These are phyloP conservation scores for Apocrypta bakeri DNA, from an alignment of 1,140 invertebrate genomes.

Conservation along the genomic window DNA sequence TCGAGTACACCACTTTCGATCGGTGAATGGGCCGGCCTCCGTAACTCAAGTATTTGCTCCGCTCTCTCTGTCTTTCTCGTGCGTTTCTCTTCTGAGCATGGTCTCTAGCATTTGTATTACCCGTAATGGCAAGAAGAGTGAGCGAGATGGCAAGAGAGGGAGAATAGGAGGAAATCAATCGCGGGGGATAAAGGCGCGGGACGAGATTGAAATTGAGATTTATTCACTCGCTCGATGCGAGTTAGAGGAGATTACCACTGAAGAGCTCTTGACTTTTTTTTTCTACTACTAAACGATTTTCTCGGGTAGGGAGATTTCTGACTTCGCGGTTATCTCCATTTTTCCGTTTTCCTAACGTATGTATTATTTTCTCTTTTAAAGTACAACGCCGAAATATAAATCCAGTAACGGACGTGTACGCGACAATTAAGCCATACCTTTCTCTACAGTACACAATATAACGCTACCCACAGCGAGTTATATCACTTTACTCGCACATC, in stretches of 20 bases:
- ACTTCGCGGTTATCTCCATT: neutral
- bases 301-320: neutral
- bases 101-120: constrained; percentile 19
- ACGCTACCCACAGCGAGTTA: too few relatives aligned
- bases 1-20: constrained; percentile 26
- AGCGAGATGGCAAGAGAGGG: neutral
- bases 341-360: neutral
- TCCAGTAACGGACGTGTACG: neutral
- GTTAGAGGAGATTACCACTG: neutral
- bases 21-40: neutral
- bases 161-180: constrained; percentile 20
- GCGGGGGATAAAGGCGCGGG: neutral
- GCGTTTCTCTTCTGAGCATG: too few relatives aligned
- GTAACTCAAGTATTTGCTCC: neutral
- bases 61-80: neutral
- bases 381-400: too few relatives aligned
- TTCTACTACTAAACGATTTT: neutral
- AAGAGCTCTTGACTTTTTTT: neutral
- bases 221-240: neutral
- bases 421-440: too few relatives aligned
- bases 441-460: too few relatives aligned
- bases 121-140: constrained; percentile 11
- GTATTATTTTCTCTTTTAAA: neutral
- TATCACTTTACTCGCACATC: too few relatives aligned
- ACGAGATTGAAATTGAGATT: constrained; percentile 37